Conservation (phyloP, 2,888 invertebrate species). For the Biston stratarius region DNA sequence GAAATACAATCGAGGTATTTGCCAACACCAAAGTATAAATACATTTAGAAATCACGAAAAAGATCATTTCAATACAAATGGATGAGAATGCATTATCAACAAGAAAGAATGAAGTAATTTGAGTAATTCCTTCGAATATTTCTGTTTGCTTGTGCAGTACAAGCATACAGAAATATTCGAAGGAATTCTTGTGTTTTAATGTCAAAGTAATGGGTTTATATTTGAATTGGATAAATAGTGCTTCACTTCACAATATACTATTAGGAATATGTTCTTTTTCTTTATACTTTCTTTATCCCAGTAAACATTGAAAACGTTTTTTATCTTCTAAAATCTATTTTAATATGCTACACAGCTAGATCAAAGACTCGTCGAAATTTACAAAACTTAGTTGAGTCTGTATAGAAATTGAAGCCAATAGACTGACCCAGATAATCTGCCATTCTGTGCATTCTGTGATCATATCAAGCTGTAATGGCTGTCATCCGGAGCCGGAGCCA, state of each 20-base stretch:
- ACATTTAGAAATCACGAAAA: constrained; percentile 11
- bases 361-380: neutral
- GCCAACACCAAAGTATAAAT: constrained; percentile 16
- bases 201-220: no score
- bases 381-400: neutral
- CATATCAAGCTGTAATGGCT: constrained; percentile 48
- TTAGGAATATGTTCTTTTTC: no score
- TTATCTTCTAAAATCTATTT: no score
- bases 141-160: no score
- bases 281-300: no score
- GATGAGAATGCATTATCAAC: constrained; percentile 4
- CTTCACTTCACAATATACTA: no score
- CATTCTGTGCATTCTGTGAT: constrained; percentile 20
- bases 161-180: no score
- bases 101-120: constrained; percentile 1
- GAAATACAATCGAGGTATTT: constrained; percentile 14
- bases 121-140: no score
- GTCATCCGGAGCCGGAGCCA: constrained; percentile 32
- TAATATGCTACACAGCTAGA: neutral
- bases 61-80: constrained; percentile 6
- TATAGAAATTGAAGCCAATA: constrained; percentile 18
- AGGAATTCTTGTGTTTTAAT: no score
- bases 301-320: no score
- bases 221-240: neutral
- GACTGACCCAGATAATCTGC: constrained; percentile 14